Conservation (phyloP, 2,113 vertebrate species). For the Urocynchramus pylzowi region DNA sequence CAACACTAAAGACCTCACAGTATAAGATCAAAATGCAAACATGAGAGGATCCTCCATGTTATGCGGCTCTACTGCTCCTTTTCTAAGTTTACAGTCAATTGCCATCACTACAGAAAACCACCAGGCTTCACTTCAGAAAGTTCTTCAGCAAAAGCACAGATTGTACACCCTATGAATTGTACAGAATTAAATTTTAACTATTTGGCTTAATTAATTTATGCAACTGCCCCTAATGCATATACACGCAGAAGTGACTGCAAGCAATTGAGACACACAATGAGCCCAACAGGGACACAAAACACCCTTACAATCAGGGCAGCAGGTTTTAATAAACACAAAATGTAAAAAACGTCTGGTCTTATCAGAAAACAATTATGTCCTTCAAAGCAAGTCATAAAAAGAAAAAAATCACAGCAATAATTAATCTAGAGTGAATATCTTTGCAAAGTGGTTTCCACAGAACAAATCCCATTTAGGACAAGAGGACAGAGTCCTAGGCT, state of each 20-base stretch:
- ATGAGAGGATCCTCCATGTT: not conserved
- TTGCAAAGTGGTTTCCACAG: not conserved
- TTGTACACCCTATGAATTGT: not conserved
- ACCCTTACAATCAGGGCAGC: not conserved
- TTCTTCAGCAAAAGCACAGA: not conserved
- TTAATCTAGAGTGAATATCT: not conserved
- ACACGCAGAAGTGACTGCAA: not conserved
- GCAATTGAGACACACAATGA: not conserved
- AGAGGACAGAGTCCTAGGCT: not conserved
- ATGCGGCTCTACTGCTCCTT: not conserved
- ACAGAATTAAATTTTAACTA: not conserved
- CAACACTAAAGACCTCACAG: not conserved
- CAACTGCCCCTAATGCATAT: not conserved
- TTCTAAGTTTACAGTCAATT: not conserved
- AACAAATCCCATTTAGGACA: not conserved
- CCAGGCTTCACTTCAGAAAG: not conserved
- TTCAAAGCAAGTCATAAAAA: not conserved
- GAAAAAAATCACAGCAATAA: not conserved
- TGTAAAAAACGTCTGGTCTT: not conserved
- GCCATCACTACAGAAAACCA: not conserved
- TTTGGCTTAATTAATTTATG: slow-evolving; percentile 22
- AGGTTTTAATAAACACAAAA: not conserved
- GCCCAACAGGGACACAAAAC: not conserved
- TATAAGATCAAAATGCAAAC: not conserved
- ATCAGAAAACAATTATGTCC: not conserved